phyloP scores from a whole-genome alignment of 2,888 invertebrate genomes.

The Agriopis leucophaearia region DNA sequence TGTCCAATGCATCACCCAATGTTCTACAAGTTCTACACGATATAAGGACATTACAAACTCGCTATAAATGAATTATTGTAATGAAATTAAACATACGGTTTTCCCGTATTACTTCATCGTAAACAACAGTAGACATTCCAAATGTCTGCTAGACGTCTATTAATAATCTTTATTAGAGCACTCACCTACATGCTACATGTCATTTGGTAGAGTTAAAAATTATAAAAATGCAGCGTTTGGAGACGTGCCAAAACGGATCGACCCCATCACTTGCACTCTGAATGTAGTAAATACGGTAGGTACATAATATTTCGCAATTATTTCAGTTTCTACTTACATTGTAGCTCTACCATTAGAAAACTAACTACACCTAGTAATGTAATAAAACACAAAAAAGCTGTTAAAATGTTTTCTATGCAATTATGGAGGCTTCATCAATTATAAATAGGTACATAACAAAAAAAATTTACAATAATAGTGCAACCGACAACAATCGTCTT shows the following conservation, averaged over 20 bases:
- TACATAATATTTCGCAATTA: slow-evolving; percentile 7
- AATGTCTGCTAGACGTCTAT: neutral
- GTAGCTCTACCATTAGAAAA: neutral
- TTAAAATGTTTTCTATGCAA: neutral
- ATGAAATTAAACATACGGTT: neutral
- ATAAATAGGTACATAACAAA: neutral
- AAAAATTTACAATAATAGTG: neutral
- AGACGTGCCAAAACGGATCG: neutral
- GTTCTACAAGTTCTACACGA: neutral
- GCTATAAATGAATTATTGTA: neutral
- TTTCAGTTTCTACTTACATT: slow-evolving; percentile 2
- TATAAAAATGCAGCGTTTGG: neutral
- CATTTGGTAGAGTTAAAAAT: slow-evolving; percentile 1
- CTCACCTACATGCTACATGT: slow-evolving; percentile 14
- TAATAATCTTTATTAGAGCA: neutral
- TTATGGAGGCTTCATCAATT: neutral
- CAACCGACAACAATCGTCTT: neutral
- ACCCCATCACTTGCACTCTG: neutral
- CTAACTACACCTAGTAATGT: neutral
- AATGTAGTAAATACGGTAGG: neutral
- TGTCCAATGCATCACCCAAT: neutral
- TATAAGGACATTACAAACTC: neutral
- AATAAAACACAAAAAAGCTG: neutral
- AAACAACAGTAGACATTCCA: neutral
- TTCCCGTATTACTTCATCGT: slow-evolving; percentile 8